phyloP scores from a whole-genome alignment of 2,797 vertebrate genomes.

The Poliocrania exsul region DNA sequence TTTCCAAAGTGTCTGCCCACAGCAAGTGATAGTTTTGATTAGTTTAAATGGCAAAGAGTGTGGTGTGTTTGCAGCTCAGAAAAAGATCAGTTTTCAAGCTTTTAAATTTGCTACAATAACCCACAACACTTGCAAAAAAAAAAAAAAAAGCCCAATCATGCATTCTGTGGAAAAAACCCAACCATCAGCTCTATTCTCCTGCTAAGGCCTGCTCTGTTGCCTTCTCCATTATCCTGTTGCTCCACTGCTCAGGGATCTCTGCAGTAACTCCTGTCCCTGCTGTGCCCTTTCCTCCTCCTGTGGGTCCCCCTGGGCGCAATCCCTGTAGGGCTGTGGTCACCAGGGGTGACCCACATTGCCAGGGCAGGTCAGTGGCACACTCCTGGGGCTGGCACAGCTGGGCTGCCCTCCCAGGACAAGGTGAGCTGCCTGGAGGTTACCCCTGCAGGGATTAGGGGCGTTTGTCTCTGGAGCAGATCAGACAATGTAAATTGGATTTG shows the following conservation, averaged over 20 bases:
- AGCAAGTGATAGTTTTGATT: neutral
- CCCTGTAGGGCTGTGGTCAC: too few species aligned
- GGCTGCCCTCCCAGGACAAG: constrained; percentile 12
- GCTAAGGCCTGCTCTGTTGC: neutral
- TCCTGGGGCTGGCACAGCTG: neutral
- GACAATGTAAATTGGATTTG: constrained; percentile 30
- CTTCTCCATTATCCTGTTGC: neutral
- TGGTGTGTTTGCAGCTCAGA: neutral
- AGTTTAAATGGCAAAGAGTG: neutral
- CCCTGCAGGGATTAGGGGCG: neutral
- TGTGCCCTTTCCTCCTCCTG: neutral
- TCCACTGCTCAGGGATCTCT: neutral
- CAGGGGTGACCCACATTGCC: neutral
- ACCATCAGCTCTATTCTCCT: neutral
- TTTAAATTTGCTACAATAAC: neutral
- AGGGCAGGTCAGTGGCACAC: neutral
- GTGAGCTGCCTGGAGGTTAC: constrained; percentile 26
- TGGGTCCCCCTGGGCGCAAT: neutral
- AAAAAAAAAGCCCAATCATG: neutral
- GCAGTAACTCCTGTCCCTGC: neutral
- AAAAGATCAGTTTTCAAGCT: neutral
- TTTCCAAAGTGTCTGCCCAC: neutral
- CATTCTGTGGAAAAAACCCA: neutral
- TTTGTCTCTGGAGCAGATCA: constrained; percentile 36
- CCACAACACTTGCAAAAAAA: neutral